Evolutionary conservation across 2,113 vertebrate genomes (phyloP).

Genomic region (Boulengeromyrus knoepffleri): DNA sequence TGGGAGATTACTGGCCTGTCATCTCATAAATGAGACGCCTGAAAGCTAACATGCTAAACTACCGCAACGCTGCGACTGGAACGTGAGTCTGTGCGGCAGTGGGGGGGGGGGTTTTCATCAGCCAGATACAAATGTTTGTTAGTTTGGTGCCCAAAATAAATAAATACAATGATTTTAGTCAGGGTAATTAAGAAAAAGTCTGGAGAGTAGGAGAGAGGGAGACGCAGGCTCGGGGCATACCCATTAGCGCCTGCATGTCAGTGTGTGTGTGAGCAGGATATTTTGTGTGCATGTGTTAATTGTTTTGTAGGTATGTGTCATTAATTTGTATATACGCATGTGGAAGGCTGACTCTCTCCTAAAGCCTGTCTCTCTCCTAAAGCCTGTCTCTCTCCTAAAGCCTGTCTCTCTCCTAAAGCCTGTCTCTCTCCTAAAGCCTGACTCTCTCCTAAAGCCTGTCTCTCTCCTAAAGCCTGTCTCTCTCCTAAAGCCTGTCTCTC

Average conservation of each 20-base stretch:
- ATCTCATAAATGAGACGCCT: neutral
- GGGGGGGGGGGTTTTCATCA: neutral
- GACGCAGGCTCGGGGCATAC: neutral
- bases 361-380: neutral
- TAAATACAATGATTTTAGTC: neutral
- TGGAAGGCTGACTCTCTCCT: neutral
- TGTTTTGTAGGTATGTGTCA: neutral
- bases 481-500: neutral
- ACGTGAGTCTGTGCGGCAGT: neutral
- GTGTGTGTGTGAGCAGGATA: neutral
- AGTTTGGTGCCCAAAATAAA: neutral
- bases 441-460: neutral
- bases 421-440: neutral
- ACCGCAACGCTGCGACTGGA: neutral
- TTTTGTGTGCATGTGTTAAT: constrained; percentile 3
- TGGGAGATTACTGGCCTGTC: neutral
- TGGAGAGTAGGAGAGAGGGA: neutral
- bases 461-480: neutral
- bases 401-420: neutral
- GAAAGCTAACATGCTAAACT: neutral
- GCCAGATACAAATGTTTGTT: neutral
- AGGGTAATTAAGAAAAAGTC: neutral
- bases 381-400: neutral
- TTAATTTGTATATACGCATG: neutral
- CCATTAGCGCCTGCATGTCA: neutral